A percentile compares a stretch with the other conserved stretches of the same genome.
Conservation (phyloP, 2,113 vertebrate genomes). For the Apteryx owenii region DNA sequence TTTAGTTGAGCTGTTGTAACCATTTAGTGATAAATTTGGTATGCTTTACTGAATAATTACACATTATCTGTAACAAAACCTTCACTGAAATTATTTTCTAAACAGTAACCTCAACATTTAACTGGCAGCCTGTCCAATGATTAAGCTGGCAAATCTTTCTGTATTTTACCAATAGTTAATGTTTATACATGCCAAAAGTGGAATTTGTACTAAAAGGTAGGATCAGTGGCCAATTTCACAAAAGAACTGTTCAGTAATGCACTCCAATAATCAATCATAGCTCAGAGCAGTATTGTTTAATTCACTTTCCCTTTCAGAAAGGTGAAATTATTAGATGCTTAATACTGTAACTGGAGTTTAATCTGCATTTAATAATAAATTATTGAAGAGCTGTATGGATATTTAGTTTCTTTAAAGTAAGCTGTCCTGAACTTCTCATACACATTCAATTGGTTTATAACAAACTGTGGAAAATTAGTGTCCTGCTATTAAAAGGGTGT, state of each 20-base stretch:
- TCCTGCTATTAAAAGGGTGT: background rate
- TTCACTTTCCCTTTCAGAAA: background rate
- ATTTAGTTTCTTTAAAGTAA: background rate
- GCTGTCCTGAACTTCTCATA: background rate
- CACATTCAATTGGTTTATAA: background rate
- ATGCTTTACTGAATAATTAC: background rate
- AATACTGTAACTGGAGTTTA: background rate
- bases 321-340: background rate
- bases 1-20: background rate
- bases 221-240: background rate
- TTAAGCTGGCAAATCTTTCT: background rate
- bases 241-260: background rate
- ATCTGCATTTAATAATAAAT: background rate
- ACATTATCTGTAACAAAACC: background rate
- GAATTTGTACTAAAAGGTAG: slow-evolving; percentile 4
- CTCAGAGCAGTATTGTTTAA: background rate
- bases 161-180: background rate
- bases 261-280: background rate
- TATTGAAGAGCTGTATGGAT: rapidly evolving
- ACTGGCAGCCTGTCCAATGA: background rate
- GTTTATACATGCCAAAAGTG: slow-evolving; percentile 13
- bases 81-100: background rate
- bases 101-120: background rate
- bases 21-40: background rate
- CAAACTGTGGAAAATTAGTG: background rate